Percentiles rank a stretch among this genome's conserved stretches.
Evolutionary conservation across 2,797 vertebrate genomes (phyloP).

Genomic region (Sebastes trivittatus): DNA sequence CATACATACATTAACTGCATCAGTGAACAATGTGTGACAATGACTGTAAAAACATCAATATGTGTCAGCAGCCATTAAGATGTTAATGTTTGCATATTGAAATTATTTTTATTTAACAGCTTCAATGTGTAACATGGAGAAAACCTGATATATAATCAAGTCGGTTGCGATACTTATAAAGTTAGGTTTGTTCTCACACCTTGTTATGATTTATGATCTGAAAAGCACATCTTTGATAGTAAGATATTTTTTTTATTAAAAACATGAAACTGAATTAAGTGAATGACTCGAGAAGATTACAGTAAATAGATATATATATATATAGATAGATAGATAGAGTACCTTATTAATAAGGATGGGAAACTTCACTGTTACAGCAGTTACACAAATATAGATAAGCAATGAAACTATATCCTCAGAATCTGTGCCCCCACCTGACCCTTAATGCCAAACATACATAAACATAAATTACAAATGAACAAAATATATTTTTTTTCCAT

Average conservation of each 20-base stretch:
- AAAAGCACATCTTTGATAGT: background rate
- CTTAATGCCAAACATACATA: background rate
- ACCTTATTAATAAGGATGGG: background rate
- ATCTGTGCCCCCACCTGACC: background rate
- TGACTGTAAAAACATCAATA: slow-evolving; percentile 46
- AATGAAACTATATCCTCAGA: background rate
- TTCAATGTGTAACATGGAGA: background rate
- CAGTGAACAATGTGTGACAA: slow-evolving; percentile 42
- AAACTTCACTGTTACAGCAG: background rate
- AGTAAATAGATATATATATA: background rate
- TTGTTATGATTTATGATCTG: background rate
- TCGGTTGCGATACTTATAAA: background rate
- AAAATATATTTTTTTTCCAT: background rate
- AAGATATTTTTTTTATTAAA: background rate
- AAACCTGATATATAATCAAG: background rate
- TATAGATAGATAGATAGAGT: background rate
- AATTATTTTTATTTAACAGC: slow-evolving; percentile 10
- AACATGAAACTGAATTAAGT: background rate
- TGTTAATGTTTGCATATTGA: slow-evolving; percentile 23
- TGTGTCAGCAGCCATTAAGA: slow-evolving; percentile 32
- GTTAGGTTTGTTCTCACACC: background rate
- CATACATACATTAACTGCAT: slow-evolving; percentile 56
- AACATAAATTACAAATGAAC: background rate
- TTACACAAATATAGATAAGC: background rate
- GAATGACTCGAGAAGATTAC: background rate